Evolutionary conservation across 2,113 vertebrate species (phyloP), one percentile per base, ranked within the genome.

Genomic region (Mixornis gularis): DNA sequence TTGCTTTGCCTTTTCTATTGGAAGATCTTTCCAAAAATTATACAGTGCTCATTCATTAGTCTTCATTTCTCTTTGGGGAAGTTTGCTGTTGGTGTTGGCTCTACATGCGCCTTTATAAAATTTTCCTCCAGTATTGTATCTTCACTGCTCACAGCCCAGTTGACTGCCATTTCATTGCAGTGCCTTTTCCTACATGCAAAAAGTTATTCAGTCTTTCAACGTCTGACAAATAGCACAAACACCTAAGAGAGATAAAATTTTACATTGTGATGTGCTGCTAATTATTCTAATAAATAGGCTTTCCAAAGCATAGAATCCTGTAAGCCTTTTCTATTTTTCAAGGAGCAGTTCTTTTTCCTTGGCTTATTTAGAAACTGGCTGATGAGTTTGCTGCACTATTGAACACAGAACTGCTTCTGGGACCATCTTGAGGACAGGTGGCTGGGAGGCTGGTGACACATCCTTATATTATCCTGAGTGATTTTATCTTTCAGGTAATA

Each of bases 1-100:
- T 92, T 94, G 4, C 29, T 93, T 77, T 70, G 58, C 13, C 64
- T 94, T 88, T 88, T 78, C 30, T 64, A n/a, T 36, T 55, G 48
- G 84, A 95, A 79, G 7, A 40, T 81, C n/a, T 92, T 85, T 95
- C 76, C 9, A 88, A 86, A 89, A 90, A 40, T 41, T 71, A 44
- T 68, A 44, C 10, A 40, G 4, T n/a, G 68, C 71, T 81, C 46
- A 43, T 91, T 93, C 60, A 83, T 74, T 88, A 92, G 70, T 56
- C 36, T 92, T 73, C 68, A 60, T 44, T 27, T 74, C 60, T 86
- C 52, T 80, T 68, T 83, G 27, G 59, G 63, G 24, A 44, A 64
- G 21, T 53, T 40, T 92, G 63, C 56, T 93, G 72, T 90, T 93
- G 55, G 6, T 94, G 16, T 90, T 89, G 79, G 83, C 85, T 88